Evolutionary conservation across 2,888 invertebrate genomes (phyloP), one percentile per base, ranked within the genome.

Genomic region (Pseudolycoriella hygida): DNA sequence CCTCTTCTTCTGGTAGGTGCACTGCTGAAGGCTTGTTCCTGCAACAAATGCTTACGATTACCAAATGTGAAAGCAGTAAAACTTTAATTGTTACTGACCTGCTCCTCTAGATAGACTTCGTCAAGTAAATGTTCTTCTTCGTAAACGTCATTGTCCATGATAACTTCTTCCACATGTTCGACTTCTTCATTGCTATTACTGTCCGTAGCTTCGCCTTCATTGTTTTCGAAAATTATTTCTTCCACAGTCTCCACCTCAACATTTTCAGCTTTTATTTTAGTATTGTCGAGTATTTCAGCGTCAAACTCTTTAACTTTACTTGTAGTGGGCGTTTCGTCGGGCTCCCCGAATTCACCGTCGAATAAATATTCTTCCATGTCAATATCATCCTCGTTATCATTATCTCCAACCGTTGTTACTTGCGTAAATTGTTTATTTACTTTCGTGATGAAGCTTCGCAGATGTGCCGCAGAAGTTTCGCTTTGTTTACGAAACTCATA

Each of bases 391-490:
- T 40, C 32, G 1, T 38, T 31, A 20, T 44, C 30, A 18, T 32
- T 31, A 10, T 42, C 43, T 3, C 31, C 34, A 12, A 25, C 25
- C 25, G 25, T 25, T 25, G 25, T 8, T 8, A 60, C 57, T 48
- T 57, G 53, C 43, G 57, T 52, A 43, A 60, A 58, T 42, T 59
- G 57, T 18, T 50, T 51, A 25, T 51, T 57, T 3, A 59, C 54
- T 50, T 58, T 57, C 1, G 45, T 47, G 3, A 60, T 48, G 45
- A 60, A 59, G 12, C 47, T 50, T 32, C 53, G 53, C 39, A 60
- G 45, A 45, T 57, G 57, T 14, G 50, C 52, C 46, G 59, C 56
- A 1, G 60, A 55, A 10, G 52, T 47, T 15, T 55, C 52, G 1
- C 57, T 55, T 11, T 54, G 49, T 31, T 54, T 54, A 19, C 56